Base-by-base conservation (phyloP, 1,140 invertebrate species). In the Latrodectus geometricus region DNA sequence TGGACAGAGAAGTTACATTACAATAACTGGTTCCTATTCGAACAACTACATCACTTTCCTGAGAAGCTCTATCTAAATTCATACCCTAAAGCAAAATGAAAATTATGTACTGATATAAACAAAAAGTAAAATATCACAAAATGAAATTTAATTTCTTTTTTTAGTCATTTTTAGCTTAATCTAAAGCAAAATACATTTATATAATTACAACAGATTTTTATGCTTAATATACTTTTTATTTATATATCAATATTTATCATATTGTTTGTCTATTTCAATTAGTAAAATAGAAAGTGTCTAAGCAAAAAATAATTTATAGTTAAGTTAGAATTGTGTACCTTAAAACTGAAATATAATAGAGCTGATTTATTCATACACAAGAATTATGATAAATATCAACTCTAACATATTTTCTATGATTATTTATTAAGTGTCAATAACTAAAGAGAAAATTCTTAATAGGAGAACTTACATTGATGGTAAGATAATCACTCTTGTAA, bases 401-500 rank as follows among this genome's bases (percentile, higher is more conserved):
- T 35, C 35, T 35, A 35, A 35, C 35, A 17, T 14, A 61, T 61
- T 11, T 56, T 61, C 54, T 61, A 61, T 61, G 8, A 61, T 2
- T 1, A 61, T 61, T 61, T 14, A 61, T 11, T 61, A 14, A 4
- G 2, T 14, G 11, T 17, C 11, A 4, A 61, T 61, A 14, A 8
- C 54, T 61, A 17, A 61, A 61, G 17, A 61, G 0, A 61, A 61
- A 35, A 8, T 61, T 61, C 54, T 14, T 17, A 61, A 61, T 15
- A 17, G 4, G 35, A 12, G 21, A 66, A 91, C 93, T 93, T 91
- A 94, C 94, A 91, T 98, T 98, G 88, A 99, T 98, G 48, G 96
- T 98, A 20, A 99, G 92, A 92, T 98, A 98, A 91, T 99, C 97
- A 88, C 96, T 97, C 90, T 98, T 98, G 91, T 97, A 98, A 92